phyloP scores from a whole-genome alignment of 2,113 vertebrate genomes.

The Rana temporaria region DNA sequence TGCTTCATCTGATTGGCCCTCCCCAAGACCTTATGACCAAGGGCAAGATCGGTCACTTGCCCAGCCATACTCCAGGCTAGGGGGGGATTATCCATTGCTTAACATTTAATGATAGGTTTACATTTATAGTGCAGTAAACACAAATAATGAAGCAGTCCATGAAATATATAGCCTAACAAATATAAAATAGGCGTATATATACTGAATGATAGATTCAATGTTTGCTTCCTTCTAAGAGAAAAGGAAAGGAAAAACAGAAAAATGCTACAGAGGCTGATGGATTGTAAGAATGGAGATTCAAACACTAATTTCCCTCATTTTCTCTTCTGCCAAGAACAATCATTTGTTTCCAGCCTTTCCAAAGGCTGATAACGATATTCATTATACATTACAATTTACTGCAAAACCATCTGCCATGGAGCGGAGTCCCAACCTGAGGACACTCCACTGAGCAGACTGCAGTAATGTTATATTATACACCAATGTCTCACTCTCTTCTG shows the following conservation, averaged over 20 bases:
- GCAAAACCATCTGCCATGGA: conserved; percentile 12
- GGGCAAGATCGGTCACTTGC: too few relatives aligned
- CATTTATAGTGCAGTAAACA: too few relatives aligned
- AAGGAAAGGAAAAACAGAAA: neutral
- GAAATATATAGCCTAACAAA: too few relatives aligned
- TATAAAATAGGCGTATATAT: too few relatives aligned
- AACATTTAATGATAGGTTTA: too few relatives aligned
- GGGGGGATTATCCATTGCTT: too few relatives aligned
- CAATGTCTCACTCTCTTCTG: neutral
- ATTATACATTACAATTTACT: conserved; percentile 12
- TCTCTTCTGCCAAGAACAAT: neutral
- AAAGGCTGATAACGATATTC: conserved; percentile 14
- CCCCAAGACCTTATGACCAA: too few relatives aligned
- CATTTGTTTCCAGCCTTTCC: neutral
- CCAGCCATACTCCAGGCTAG: too few relatives aligned
- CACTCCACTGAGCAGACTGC: neutral
- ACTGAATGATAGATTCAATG: too few relatives aligned
- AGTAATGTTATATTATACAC: neutral
- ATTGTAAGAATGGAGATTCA: neutral
- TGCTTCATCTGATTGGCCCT: too few relatives aligned
- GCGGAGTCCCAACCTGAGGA: neutral
- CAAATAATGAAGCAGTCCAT: too few relatives aligned
- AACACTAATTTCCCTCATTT: neutral
- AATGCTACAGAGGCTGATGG: neutral
- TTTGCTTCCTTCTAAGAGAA: too few relatives aligned